Base-by-base conservation (phyloP, 2,113 vertebrate genomes). In the Neoarius graeffei region DNA sequence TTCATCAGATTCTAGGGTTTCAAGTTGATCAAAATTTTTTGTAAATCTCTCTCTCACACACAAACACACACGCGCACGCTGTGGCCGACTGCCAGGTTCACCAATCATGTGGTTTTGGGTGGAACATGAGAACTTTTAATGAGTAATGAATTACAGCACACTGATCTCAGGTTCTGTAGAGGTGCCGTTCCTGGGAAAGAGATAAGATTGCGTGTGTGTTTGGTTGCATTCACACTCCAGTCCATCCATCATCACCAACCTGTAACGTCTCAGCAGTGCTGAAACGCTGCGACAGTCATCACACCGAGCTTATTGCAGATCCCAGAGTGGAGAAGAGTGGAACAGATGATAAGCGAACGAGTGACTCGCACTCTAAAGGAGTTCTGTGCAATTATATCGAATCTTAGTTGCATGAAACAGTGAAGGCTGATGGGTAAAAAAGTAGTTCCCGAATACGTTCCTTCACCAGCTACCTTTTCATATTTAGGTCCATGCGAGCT, bases 111-210 rank as follows among this genome's bases (percentile, higher is more conserved):
- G 66, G 77, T 50, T 77, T 76, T 77, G 79, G 86, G 79, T 85
- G 77, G 89, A 84, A 64, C 64, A 50, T 64, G 25, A 35, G n/a
- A 52, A 60, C 60, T 69, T 83, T 56, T 87, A 85, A 85, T 89
- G 83, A 87, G 76, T 48, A 85, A 87, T 48, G 56, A 74, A 10
- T 81, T 60, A 42, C 54, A 60, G 2, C 4, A 20, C 17, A 2
- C 27, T 59, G n/a, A 35, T 81, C 9, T 35, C n/a, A 19, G 19
- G 19, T 60, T 19, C 77, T 87, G 19, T 76, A 59, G 56, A 67
- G 69, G 42, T 35, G 48, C 10, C n/a, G 15, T 77, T 71, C 54
- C 59, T 59, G 64, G 59, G 23, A 76, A 79, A 52, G 52, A 69
- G 84, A 42, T 42, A 42, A 42, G 27, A 6, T n/a, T 7, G 20